Percentiles rank a stretch among this genome's conserved stretches.
Evolutionary conservation across 2,113 vertebrate genomes (phyloP).

Genomic region (Notothenia rossii): DNA sequence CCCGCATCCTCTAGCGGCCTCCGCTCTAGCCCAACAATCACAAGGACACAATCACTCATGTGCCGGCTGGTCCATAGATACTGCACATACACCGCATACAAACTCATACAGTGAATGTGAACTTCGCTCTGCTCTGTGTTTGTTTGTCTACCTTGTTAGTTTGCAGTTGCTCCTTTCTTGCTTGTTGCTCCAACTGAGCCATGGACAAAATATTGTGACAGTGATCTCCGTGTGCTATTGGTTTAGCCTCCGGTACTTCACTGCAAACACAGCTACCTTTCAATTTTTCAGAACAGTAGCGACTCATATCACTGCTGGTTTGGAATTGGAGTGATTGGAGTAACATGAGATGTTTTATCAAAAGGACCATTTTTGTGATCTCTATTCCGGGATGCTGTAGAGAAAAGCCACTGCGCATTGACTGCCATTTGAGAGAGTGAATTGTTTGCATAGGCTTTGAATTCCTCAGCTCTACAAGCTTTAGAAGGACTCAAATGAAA

Average conservation of each 20-base stretch:
- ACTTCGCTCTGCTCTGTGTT: not conserved
- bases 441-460: conserved; percentile 51
- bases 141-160: not conserved
- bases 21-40: conserved; percentile 76
- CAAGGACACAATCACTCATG: conserved; percentile 77
- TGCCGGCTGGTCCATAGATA: conserved; percentile 45
- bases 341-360: conserved; percentile 3
- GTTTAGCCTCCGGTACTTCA: conserved; percentile 36
- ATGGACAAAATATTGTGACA: not conserved
- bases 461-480: conserved; percentile 45
- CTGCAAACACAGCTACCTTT: conserved; percentile 17
- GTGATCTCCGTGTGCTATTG: conserved; percentile 1
- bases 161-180: not conserved
- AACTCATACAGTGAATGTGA: conserved; percentile 3
- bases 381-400: conserved; percentile 1
- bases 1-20: conserved; percentile 71
- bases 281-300: conserved; percentile 7
- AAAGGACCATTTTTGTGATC: conserved; percentile 2
- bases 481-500: conserved; percentile 38
- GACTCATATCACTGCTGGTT: conserved; percentile 8
- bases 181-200: conserved; percentile 1
- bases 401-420: conserved; percentile 24
- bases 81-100: conserved; percentile 27
- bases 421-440: conserved; percentile 23
- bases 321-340: conserved; percentile 20